These are phyloP conservation scores for Sinocyclocheilus anshuiensis DNA, from an alignment of 2,113 vertebrate genomes.

Conservation along the genomic window DNA sequence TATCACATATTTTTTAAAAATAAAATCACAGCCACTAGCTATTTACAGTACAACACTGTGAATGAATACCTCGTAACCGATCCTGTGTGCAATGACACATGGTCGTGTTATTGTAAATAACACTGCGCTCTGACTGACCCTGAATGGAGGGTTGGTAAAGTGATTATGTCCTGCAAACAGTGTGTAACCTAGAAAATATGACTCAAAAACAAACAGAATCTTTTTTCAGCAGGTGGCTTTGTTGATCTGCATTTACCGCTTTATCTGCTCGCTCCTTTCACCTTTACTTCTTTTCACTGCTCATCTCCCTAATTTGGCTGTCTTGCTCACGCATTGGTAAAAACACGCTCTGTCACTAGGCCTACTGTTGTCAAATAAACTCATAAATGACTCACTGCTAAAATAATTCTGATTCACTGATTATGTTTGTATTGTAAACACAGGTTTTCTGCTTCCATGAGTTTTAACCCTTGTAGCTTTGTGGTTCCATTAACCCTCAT, in stretches of 20 bases:
- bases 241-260: constrained; percentile 5
- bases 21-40: constrained; percentile 5
- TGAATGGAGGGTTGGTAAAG: not conserved
- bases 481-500: constrained; percentile 24
- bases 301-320: not conserved
- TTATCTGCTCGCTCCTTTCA: not conserved
- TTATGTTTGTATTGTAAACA: constrained; percentile 31
- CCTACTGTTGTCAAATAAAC: constrained; percentile 44
- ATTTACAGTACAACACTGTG: not conserved
- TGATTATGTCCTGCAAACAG: constrained; percentile 17
- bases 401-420: not conserved
- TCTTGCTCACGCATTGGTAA: constrained; percentile 36
- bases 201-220: not conserved
- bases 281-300: not conserved
- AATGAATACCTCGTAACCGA: not conserved
- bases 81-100: constrained; percentile 9
- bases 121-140: not conserved
- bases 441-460: not conserved
- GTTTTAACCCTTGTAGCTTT: not conserved
- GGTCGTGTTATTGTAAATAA: not conserved
- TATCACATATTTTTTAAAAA: not conserved
- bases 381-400: constrained; percentile 26
- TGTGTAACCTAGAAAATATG: constrained; percentile 23
- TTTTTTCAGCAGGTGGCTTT: constrained; percentile 22
- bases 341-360: not conserved